Base-by-base conservation (phyloP, 2,113 vertebrate genomes). In the Mobula hypostoma region DNA sequence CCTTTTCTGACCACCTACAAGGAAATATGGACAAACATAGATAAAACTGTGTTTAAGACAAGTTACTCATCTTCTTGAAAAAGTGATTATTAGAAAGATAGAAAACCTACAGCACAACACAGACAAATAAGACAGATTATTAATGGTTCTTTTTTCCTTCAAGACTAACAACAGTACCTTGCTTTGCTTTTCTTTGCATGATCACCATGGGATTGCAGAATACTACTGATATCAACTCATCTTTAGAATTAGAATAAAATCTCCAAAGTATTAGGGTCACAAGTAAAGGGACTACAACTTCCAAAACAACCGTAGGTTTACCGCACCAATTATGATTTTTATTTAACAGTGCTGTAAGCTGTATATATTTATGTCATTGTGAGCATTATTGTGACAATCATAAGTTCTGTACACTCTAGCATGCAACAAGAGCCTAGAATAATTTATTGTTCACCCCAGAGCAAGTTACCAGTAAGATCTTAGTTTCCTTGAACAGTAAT, bases 1-100 rank as follows among this genome's bases (percentile, higher is more conserved):
- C 98, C 98, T 94, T 98, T 99, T 40, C 97, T 96, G 95, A 99
- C 98, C 79, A 99, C 98, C 98, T 99, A 95, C 94, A 94, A 6
- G 90, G 93, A 78, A 79, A 56, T 76, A 27, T 6, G 24, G 40
- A 72, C 40, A 72, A 15, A 56, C 11, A n/a, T 56, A 94, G 5
- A 80, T 61, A 56, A 48, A 36, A 76, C 68, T 56, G 27, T 29
- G 66, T 36, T 92, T 70, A 74, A 93, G 48, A 24, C 2, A 48
- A 29, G 5, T 90, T 32, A 90, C 17, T 66, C 7, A 63, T 74
- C 36, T 15, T 72, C 9, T 61, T 74, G 19, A 27, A 93, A 48
- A 93, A 93, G 91, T 93, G n/a, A 63, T 92, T 19, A 48, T 48
- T 48, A 48, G 48, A 48, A 48, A 48, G 2, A 48, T 48, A 48